Percentiles rank a stretch among this genome's conserved stretches.
Evolutionary conservation across 1,140 invertebrate species (phyloP).

Genomic region (Zaprionus ornatus): DNA sequence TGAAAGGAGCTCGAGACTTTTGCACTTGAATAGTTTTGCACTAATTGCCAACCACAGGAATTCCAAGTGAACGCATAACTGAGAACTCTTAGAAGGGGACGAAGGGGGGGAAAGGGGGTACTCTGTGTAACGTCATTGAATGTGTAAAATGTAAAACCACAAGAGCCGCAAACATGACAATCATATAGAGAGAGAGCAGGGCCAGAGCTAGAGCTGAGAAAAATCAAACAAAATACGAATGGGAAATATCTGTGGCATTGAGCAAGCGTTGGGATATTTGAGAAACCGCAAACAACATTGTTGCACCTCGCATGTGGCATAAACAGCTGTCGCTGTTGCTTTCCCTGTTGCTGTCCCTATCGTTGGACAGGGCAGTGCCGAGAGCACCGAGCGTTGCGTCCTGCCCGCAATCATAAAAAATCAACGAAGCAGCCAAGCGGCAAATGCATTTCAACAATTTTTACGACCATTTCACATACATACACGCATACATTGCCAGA

Average conservation of each 20-base stretch:
- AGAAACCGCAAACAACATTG: conserved; percentile 32
- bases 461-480: conserved; percentile 49
- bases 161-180: conserved; percentile 69
- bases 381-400: not conserved
- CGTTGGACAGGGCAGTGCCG: not conserved
- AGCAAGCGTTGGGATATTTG: not conserved
- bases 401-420: conserved; percentile 70
- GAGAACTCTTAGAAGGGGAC: not conserved
- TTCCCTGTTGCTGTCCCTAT: no score
- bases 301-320: conserved; percentile 36
- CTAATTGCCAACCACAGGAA: conserved; percentile 28
- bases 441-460: conserved; percentile 76
- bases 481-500: not conserved
- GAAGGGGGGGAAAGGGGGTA: not conserved
- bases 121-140: conserved; percentile 9
- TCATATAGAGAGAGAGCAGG: conserved; percentile 48
- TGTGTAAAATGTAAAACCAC: conserved; percentile 42
- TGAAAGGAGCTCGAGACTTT: not conserved
- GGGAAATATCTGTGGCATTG: not conserved
- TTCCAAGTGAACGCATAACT: not conserved
- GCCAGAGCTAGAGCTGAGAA: not conserved
- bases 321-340: conserved; percentile 45
- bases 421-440: conserved; percentile 70
- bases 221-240: conserved; percentile 20
- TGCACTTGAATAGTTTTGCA: conserved; percentile 7